Conservation (phyloP, 1,140 invertebrate genomes). For the Caenorhabditis tropicalis region DNA sequence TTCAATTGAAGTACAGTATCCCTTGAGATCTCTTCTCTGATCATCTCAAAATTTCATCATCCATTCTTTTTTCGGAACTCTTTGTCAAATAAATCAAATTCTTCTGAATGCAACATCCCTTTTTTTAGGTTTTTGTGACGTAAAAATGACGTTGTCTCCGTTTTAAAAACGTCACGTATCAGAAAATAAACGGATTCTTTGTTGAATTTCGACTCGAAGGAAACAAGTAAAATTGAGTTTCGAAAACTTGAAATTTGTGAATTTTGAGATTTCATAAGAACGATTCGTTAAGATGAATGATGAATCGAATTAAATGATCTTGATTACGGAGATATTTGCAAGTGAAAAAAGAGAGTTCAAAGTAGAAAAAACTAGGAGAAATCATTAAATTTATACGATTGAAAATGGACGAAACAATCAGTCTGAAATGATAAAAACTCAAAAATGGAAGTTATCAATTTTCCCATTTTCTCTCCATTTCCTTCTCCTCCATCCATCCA, state of each 20-base stretch:
- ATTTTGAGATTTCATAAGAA: too few species aligned
- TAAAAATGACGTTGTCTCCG: background rate
- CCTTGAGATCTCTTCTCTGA: background rate
- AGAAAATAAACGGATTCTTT: background rate
- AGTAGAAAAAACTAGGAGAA: too few species aligned
- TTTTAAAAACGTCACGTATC: background rate
- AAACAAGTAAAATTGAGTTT: too few species aligned
- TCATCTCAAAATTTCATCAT: background rate
- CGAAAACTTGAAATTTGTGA: too few species aligned
- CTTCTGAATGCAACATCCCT: background rate
- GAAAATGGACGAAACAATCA: background rate
- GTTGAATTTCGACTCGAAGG: too few species aligned
- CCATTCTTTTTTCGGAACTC: background rate
- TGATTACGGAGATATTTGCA: too few species aligned
- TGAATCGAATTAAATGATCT: too few species aligned
- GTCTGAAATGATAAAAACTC: too few species aligned
- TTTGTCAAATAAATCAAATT: background rate
- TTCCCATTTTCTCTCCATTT: background rate
- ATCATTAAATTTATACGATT: background rate
- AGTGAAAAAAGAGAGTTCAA: too few species aligned
- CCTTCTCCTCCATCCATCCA: background rate
- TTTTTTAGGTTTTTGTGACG: background rate
- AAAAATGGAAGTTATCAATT: background rate
- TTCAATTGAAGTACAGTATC: background rate
- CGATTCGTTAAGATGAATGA: too few species aligned